Base-by-base conservation (phyloP, 2,888 invertebrate genomes). In the Pseudoips prasinana region DNA sequence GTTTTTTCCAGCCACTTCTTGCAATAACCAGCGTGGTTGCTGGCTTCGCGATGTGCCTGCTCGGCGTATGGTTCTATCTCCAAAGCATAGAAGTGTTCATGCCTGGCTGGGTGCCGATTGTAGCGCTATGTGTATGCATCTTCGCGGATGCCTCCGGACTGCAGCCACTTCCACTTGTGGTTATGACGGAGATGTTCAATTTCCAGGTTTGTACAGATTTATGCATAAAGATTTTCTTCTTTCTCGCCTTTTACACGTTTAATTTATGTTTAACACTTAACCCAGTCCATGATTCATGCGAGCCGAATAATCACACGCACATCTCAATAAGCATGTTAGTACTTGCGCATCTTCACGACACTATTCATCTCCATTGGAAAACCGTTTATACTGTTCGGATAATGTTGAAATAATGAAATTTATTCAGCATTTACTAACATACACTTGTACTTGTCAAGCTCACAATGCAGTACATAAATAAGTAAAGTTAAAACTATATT, bases 171-270 rank as follows among this genome's bases (percentile, higher is more conserved):
- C 88, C 88, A 0, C 81, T 79, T 10, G 87, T 88, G 1, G 79
- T 88, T 4, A 87, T 88, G 86, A 87, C 88, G 0, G 88, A 88
- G 51, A 87, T 88, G 87, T 86, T 88, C 25, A 87, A 51, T 36
- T 88, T 88, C 43, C 86, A 86, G 73, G 88, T 86, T 23, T 51
- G 63, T 29, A 20, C n/a, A n/a, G n/a, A n/a, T n/a, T n/a, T n/a
- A n/a, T n/a, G n/a, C n/a, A n/a, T n/a, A n/a, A n/a, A n/a, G n/a
- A n/a, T n/a, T n/a, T n/a, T n/a, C n/a, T n/a, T n/a, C n/a, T n/a
- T n/a, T n/a, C n/a, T 8, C 1, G n/a, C 7, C 8, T 29, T 29
- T 10, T 22, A n/a, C n/a, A n/a, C n/a, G n/a, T 11, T n/a, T 22
- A 22, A 14, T 29, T 14, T 8, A 10, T 9, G 7, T 22, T n/a